A percentile compares a stretch with the other conserved stretches of the same genome.
Conservation (phyloP, 2,797 vertebrate genomes). For the Lepus townsendii region DNA sequence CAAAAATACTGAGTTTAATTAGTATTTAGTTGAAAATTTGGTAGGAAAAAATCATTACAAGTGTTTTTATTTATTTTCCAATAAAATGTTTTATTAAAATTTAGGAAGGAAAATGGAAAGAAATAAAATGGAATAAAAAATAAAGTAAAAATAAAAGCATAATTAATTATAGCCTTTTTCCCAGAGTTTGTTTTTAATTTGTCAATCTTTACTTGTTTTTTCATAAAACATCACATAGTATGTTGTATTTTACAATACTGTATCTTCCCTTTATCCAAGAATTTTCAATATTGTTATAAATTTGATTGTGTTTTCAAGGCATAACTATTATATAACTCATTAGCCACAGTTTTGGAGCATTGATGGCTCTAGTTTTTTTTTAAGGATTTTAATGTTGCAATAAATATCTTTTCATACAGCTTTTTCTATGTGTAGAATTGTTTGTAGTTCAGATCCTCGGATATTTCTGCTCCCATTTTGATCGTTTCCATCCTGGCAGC, state of each 20-base stretch:
- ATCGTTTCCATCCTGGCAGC: neutral
- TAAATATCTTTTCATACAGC: neutral
- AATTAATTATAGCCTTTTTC: neutral
- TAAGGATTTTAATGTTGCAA: constrained; percentile 39
- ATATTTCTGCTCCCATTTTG: neutral
- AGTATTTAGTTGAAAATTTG: constrained; percentile 23
- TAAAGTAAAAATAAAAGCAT: neutral
- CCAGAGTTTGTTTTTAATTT: neutral
- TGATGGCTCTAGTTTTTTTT: neutral
- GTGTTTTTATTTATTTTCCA: constrained; percentile 32
- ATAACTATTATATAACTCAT: neutral
- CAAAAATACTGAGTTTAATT: neutral
- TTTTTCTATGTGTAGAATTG: neutral
- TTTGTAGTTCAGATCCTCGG: neutral
- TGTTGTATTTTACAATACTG: constrained; percentile 4
- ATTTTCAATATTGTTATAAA: constrained; percentile 31
- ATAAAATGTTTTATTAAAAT: constrained; percentile 20
- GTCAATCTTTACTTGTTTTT: neutral
- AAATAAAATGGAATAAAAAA: constrained; percentile 13
- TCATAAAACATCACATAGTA: constrained; percentile 1
- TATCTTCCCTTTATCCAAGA: neutral
- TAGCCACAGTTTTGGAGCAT: neutral
- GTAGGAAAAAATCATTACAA: neutral
- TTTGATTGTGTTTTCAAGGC: neutral
- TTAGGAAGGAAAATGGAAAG: constrained; percentile 13